Conservation (phyloP, 37 sponge, comb jelly and placozoan genomes). For the Aphrocallistes beatrix region DNA sequence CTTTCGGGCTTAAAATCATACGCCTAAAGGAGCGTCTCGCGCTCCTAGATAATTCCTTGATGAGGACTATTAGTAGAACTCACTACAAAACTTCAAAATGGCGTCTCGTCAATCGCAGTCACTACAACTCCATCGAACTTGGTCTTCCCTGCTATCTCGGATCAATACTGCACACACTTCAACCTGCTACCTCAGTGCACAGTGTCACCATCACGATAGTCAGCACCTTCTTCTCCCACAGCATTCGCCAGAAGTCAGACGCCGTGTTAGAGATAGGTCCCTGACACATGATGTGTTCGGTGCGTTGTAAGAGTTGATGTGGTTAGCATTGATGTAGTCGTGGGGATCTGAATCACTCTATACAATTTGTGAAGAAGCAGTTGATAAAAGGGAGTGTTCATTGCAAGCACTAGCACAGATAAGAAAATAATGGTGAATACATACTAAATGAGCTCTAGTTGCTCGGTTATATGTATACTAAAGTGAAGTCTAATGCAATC, state of each 20-base stretch:
- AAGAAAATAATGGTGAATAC: no score
- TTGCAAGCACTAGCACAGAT: no score
- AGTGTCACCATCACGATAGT: conserved; percentile 76
- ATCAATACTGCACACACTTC: conserved; percentile 91
- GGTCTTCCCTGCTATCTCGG: conserved; percentile 26
- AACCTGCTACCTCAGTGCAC: conserved; percentile 58
- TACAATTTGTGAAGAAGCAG: no score
- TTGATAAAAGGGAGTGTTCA: no score
- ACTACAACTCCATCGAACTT: neutral
- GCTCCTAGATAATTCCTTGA: no score
- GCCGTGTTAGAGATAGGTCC: conserved; percentile 70
- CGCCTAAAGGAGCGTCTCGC: no score
- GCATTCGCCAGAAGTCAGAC: conserved; percentile 81
- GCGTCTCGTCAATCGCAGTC: neutral
- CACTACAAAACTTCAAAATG: neutral
- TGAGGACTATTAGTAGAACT: no score
- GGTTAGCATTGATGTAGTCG: conserved; percentile 86
- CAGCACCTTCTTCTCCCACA: conserved; percentile 63
- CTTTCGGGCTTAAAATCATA: no score
- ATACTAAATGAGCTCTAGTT: no score
- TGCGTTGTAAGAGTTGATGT: conserved; percentile 49
- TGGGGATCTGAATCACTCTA: conserved; percentile 1
- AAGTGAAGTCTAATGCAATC: no score
- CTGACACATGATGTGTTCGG: conserved; percentile 61
- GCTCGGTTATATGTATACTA: no score